Conservation (phyloP, 2,888 invertebrate species). For the Tipula confusa region DNA sequence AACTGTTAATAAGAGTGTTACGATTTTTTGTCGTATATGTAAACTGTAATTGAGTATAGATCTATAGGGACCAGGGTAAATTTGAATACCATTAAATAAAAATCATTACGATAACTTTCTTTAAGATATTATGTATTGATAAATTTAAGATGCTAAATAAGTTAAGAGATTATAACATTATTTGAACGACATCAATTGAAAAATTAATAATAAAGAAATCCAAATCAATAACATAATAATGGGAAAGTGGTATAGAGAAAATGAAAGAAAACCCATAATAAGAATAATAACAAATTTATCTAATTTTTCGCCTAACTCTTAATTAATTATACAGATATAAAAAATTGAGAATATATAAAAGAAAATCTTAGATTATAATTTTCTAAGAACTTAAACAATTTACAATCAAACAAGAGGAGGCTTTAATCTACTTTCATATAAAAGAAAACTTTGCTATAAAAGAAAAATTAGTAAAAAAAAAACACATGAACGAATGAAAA, state of each 20-base stretch:
- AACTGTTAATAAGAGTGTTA: neutral
- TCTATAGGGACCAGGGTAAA: neutral
- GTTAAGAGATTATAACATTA: neutral
- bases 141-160: neutral
- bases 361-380: neutral
- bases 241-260: neutral
- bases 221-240: neutral
- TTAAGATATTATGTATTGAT: neutral
- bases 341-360: neutral
- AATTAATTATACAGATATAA: neutral
- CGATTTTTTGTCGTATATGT: neutral
- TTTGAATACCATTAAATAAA: neutral
- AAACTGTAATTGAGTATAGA: neutral
- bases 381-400: conserved; percentile 12
- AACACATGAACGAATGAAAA: neutral
- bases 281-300: neutral
- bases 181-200: neutral
- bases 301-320: conserved; percentile 3
- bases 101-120: neutral
- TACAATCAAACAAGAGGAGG: neutral
- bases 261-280: neutral
- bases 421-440: conserved; percentile 14
- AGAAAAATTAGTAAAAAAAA: neutral
- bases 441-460: too few relatives aligned
- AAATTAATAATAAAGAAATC: neutral